phyloP scores from a whole-genome alignment of 2,113 vertebrate species.

The Clarias macrocephalus region DNA sequence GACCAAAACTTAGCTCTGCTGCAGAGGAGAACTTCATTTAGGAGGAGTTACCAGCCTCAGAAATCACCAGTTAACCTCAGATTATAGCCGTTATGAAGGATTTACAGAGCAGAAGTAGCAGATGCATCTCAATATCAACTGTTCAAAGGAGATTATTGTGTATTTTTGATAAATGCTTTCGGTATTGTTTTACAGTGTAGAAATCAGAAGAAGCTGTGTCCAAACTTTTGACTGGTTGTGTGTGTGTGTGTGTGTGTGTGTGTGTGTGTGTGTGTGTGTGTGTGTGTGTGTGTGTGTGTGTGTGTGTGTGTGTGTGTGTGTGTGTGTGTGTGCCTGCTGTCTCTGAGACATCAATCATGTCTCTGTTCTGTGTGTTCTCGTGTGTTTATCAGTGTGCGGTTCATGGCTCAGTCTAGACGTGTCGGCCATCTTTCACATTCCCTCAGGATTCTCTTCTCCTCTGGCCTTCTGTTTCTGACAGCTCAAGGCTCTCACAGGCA shows the following conservation, averaged over 20 bases:
- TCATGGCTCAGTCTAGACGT: constrained; percentile 29
- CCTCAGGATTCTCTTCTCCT: constrained; percentile 36
- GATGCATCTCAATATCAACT: too few relatives aligned
- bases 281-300: constrained; percentile 9
- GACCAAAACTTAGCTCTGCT: too few relatives aligned
- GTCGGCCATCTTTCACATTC: constrained; percentile 32
- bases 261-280: neutral
- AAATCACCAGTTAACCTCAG: too few relatives aligned
- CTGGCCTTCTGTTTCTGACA: constrained; percentile 37
- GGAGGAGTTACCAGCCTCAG: too few relatives aligned
- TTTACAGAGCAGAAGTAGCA: too few relatives aligned
- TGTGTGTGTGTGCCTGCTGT: neutral
- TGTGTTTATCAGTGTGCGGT: constrained; percentile 40
- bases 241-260: neutral
- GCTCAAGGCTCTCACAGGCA: constrained; percentile 44
- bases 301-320: constrained; percentile 1
- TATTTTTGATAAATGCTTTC: too few relatives aligned
- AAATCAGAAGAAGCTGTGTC: too few relatives aligned
- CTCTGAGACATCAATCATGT: constrained; percentile 33
- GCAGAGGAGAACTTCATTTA: too few relatives aligned
- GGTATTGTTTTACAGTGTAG: too few relatives aligned
- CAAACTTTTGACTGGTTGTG: neutral
- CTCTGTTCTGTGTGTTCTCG: constrained; percentile 38
- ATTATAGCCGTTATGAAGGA: too few relatives aligned
- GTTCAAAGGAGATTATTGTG: too few relatives aligned